phyloP scores from a whole-genome alignment of 2,888 invertebrate species.

The Meteorus cinctellus region DNA sequence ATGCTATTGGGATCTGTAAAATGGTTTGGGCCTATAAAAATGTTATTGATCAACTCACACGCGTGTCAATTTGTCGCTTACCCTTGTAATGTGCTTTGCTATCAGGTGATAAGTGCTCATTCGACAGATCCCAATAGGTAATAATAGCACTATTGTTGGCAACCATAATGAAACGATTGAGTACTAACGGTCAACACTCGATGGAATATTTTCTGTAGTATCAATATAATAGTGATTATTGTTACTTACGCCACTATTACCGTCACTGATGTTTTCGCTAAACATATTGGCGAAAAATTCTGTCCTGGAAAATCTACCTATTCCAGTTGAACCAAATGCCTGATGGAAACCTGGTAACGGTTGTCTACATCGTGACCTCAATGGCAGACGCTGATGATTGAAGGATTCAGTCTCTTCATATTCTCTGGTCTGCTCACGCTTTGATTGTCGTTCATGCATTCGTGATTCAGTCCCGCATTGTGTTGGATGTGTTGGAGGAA shows the following conservation, averaged over 20 bases:
- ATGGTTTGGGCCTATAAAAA: too few relatives aligned
- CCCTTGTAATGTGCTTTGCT: too few relatives aligned
- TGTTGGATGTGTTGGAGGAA: constrained; percentile 26
- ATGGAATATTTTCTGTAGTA: constrained; percentile 44
- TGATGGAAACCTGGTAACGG: constrained; percentile 88
- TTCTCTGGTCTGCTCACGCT: constrained; percentile 41
- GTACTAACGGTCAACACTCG: constrained; percentile 32
- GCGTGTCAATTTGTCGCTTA: too few relatives aligned
- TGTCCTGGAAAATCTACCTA: constrained; percentile 83
- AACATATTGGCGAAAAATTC: constrained; percentile 81
- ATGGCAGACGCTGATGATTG: neutral
- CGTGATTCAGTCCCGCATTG: constrained; percentile 47
- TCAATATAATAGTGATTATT: constrained; percentile 48
- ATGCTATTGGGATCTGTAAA: too few relatives aligned
- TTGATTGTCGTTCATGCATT: constrained; percentile 41
- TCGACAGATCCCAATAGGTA: neutral
- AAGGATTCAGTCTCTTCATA: constrained; percentile 34
- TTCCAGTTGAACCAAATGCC: constrained; percentile 90
- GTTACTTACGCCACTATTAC: constrained; percentile 65
- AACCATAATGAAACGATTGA: constrained; percentile 39
- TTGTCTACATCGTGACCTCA: constrained; percentile 60
- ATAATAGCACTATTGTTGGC: constrained; percentile 37
- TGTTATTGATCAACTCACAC: too few relatives aligned
- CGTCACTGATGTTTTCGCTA: constrained; percentile 65
- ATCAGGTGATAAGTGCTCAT: too few relatives aligned